Base-by-base conservation (phyloP, 1,140 invertebrate species). In the Elysia chlorotica region DNA sequence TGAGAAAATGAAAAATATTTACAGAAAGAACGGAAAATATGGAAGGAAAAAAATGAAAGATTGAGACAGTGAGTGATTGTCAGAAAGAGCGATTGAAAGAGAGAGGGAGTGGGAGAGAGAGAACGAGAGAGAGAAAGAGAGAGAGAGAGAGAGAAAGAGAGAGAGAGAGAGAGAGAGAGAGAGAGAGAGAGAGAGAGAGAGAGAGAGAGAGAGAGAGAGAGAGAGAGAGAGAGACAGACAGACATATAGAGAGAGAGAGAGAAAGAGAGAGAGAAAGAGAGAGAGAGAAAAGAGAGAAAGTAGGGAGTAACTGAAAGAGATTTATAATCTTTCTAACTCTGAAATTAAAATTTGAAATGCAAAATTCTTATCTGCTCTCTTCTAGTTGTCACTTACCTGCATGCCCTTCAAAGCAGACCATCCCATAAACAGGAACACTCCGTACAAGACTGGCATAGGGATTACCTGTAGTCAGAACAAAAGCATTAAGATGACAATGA, bases 391-490 rank as follows among this genome's bases (percentile, higher is more conserved):
- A n/a, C 74, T 77, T 72, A 83, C 87, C 81, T 89, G 88, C 71
- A 98, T 91, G 74, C 96, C 96, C 86, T 96, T 95, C 1, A 99
- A 88, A 14, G 97, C 98, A 54, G 96, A 95, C 57, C 96, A 94
- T 61, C 98, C 98, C 97, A 99, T 99, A 86, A 98, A 99, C 4
- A 99, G 91, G 88, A 99, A 99, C 17, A 99, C 97, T 48, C 98
- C 97, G 88, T 97, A 99, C 17, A 99, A 88, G 6, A 92, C 91
- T 2, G 91, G 89, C 73, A 99, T 97, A 28, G 98, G 97, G 81
- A 99, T 99, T 81, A 94, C 91, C 77, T 88, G 73, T 31, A 56
- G 10, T 14, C 14, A 31, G 62, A n/a, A n/a, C n/a, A n/a, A n/a
- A n/a, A n/a, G n/a, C n/a, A n/a, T n/a, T n/a, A n/a, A n/a, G n/a